phyloP scores from a whole-genome alignment of 2,888 invertebrate genomes.

The Pachymerium ferrugineum region DNA sequence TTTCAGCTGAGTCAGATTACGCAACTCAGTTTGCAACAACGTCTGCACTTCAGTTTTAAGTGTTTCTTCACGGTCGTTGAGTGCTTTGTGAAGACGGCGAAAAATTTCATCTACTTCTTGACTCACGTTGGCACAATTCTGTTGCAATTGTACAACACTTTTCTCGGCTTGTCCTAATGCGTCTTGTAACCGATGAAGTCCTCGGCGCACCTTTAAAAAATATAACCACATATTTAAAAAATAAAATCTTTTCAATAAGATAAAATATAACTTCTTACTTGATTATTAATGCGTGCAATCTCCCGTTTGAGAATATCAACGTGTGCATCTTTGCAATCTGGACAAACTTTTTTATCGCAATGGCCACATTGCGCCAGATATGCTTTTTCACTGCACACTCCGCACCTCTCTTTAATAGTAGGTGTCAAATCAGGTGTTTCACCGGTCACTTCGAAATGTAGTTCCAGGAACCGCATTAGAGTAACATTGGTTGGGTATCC shows the following conservation, averaged over 20 bases:
- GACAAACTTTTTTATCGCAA: slow-evolving; percentile 95
- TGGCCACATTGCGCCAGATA: slow-evolving; percentile 84
- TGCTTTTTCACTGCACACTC: slow-evolving; percentile 87
- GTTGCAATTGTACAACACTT: slow-evolving; percentile 77
- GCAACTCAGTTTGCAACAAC: slow-evolving; percentile 79
- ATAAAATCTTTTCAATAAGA: too few relatives aligned
- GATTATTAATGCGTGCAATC: slow-evolving; percentile 80
- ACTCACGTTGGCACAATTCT: slow-evolving; percentile 80
- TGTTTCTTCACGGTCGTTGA: slow-evolving; percentile 83
- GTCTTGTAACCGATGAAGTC: slow-evolving; percentile 81
- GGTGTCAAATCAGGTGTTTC: slow-evolving; percentile 40
- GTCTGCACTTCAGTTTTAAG: slow-evolving; percentile 69
- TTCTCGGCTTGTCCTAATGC: slow-evolving; percentile 70
- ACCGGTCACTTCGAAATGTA: slow-evolving; percentile 74
- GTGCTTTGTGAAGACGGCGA: slow-evolving; percentile 74
- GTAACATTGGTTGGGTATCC: slow-evolving; percentile 96
- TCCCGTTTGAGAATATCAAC: slow-evolving; percentile 91
- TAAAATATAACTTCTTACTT: too few relatives aligned
- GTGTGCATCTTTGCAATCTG: slow-evolving; percentile 88
- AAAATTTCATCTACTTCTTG: slow-evolving; percentile 93
- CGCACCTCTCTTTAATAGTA: slow-evolving; percentile 58
- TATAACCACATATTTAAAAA: slow-evolving; percentile 54
- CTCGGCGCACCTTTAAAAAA: slow-evolving; percentile 53
- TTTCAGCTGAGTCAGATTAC: slow-evolving; percentile 77
- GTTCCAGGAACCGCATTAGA: slow-evolving; percentile 84